These are phyloP conservation scores for Anneissia japonica DNA, from an alignment of 35 echinoderm and acorn worm genomes.

Conservation along the genomic window DNA sequence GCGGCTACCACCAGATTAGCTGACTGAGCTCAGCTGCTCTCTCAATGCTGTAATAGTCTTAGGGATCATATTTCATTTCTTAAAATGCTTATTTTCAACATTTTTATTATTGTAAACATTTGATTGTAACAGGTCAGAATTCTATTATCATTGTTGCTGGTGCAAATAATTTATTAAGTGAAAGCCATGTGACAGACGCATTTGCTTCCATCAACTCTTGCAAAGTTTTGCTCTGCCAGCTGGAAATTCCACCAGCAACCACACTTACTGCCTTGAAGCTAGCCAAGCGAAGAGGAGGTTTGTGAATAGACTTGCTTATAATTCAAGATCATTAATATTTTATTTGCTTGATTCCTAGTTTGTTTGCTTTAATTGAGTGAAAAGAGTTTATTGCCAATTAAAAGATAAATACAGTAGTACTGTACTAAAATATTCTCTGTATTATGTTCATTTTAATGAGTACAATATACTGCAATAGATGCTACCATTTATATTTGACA, in stretches of 20 bases:
- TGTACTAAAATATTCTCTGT: too few relatives aligned
- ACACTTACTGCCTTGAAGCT: conserved; percentile 60
- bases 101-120: neutral
- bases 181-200: conserved; percentile 38
- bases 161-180: conserved; percentile 52
- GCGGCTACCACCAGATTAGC: too few relatives aligned
- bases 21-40: too few relatives aligned
- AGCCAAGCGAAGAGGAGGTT: conserved; percentile 57
- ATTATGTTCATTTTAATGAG: too few relatives aligned
- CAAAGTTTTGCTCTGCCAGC: conserved; percentile 65
- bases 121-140: conserved; percentile 64
- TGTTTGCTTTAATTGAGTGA: too few relatives aligned
- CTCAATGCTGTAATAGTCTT: neutral
- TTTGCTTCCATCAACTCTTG: conserved; percentile 22
- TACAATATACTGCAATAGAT: too few relatives aligned
- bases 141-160: conserved; percentile 73
- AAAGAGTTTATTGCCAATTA: too few relatives aligned
- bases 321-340: too few relatives aligned
- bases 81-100: neutral
- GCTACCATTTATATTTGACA: too few relatives aligned
- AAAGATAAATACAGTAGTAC: too few relatives aligned
- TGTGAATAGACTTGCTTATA: too few relatives aligned
- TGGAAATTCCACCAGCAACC: conserved; percentile 57
- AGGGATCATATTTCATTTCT: neutral
- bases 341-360: too few relatives aligned